A percentile compares a stretch with the other conserved stretches of the same genome.
phyloP scores from a whole-genome alignment of 2,888 invertebrate species.

The Gymnosoma rotundatum region DNA sequence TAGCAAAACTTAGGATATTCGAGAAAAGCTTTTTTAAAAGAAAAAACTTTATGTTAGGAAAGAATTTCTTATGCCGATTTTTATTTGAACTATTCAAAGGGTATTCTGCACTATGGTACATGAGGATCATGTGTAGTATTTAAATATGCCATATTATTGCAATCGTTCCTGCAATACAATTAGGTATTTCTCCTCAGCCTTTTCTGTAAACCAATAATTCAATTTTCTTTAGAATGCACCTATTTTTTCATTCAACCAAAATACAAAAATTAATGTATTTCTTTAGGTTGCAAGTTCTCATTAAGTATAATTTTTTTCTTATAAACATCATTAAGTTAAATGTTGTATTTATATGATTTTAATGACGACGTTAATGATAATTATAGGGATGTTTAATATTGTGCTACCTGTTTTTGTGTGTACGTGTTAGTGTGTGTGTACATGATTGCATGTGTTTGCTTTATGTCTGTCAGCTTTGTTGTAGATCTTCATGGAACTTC shows the following conservation, averaged over 20 bases:
- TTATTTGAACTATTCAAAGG: too few relatives aligned
- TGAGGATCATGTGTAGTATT: too few relatives aligned
- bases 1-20: too few relatives aligned
- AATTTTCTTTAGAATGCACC: too few relatives aligned
- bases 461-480: constrained; percentile 50
- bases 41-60: too few relatives aligned
- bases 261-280: constrained; percentile 49
- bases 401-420: constrained; percentile 62
- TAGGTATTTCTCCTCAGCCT: too few relatives aligned
- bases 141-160: too few relatives aligned
- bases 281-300: constrained; percentile 33
- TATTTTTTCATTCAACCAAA: constrained; percentile 20
- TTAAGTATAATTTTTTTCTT: constrained; percentile 22
- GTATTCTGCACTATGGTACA: too few relatives aligned
- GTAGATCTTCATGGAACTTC: constrained; percentile 21
- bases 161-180: neutral
- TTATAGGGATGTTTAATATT: constrained; percentile 42
- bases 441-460: too few relatives aligned
- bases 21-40: too few relatives aligned
- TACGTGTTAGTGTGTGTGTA: neutral
- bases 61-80: too few relatives aligned
- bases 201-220: constrained; percentile 32
- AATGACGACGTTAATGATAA: constrained; percentile 21
- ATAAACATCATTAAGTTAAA: constrained; percentile 27
- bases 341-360: constrained; percentile 32